Conservation (phyloP, 2,797 vertebrate species). For the Karalla daura region DNA sequence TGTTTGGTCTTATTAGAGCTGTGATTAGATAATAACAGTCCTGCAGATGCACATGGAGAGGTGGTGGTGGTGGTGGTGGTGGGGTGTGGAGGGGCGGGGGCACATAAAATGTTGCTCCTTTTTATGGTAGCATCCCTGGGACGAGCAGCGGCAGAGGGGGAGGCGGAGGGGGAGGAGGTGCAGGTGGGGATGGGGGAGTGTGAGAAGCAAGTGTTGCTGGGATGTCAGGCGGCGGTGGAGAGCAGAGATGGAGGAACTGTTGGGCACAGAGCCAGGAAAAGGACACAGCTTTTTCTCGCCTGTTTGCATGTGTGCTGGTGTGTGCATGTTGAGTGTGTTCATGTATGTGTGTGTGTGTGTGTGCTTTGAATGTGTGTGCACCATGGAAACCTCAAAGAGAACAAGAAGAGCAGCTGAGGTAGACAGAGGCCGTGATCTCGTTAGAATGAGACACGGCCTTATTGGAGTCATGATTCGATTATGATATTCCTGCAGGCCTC, state of each 20-base stretch:
- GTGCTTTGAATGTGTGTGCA: neutral
- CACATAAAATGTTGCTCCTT: slow-evolving; percentile 33
- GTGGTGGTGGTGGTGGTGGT: slow-evolving; percentile 13
- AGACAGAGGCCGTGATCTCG: slow-evolving; percentile 53
- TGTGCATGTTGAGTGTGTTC: neutral
- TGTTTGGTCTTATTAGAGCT: slow-evolving; percentile 57
- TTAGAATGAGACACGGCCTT: slow-evolving; percentile 58
- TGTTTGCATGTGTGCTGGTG: neutral
- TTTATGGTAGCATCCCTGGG: slow-evolving; percentile 42
- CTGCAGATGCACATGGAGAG: slow-evolving; percentile 36
- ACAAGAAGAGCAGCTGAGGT: slow-evolving; percentile 30
- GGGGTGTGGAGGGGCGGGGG: neutral
- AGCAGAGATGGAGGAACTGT: slow-evolving; percentile 34
- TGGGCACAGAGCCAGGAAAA: slow-evolving; percentile 48
- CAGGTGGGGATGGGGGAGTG: slow-evolving; percentile 22
- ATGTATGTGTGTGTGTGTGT: neutral
- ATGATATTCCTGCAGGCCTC: slow-evolving; percentile 58
- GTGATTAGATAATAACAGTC: slow-evolving; percentile 64
- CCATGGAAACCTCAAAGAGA: slow-evolving; percentile 43
- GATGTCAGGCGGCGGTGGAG: slow-evolving; percentile 37
- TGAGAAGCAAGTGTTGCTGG: slow-evolving; percentile 49
- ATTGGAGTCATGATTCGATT: slow-evolving; percentile 64
- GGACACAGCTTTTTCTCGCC: slow-evolving; percentile 31
- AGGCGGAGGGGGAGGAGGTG: slow-evolving; percentile 28
- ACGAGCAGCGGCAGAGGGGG: slow-evolving; percentile 34